Conservation (phyloP, 2,888 invertebrate species). For the Anoplius nigerrimus region DNA sequence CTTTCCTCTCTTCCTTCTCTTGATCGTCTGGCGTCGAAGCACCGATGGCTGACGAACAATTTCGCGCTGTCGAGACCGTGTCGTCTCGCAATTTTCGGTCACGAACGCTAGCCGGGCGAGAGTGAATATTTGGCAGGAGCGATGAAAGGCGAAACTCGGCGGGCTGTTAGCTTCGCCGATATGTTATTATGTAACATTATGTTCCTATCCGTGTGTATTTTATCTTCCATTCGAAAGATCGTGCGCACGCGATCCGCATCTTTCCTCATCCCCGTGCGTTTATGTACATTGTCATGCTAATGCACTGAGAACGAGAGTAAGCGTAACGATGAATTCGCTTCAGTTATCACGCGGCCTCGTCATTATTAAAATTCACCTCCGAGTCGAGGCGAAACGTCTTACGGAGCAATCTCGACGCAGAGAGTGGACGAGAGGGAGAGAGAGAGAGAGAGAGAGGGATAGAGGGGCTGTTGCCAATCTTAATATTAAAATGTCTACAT, state of each 20-base stretch:
- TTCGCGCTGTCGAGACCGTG: background rate
- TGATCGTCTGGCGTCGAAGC: background rate
- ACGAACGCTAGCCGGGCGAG: background rate
- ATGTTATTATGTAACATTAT: slow-evolving; percentile 34
- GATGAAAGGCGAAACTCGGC: slow-evolving; percentile 48
- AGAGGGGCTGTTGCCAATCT: slow-evolving; percentile 23
- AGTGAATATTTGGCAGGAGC: slow-evolving; percentile 19
- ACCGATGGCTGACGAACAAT: slow-evolving; percentile 6
- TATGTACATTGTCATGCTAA: too few relatives aligned
- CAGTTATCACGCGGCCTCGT: too few relatives aligned
- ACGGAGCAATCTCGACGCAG: too few relatives aligned
- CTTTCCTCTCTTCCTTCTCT: background rate
- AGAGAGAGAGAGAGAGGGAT: too few relatives aligned
- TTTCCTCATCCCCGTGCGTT: background rate
- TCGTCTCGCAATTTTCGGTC: background rate
- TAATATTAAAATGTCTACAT: slow-evolving; percentile 33
- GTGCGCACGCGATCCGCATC: slow-evolving; percentile 30
- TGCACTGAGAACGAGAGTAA: too few relatives aligned
- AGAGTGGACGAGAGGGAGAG: too few relatives aligned
- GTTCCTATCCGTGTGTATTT: slow-evolving; percentile 41
- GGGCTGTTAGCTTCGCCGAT: slow-evolving; percentile 18
- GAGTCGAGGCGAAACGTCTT: too few relatives aligned
- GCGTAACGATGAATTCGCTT: too few relatives aligned
- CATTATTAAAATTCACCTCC: too few relatives aligned
- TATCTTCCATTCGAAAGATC: slow-evolving; percentile 22